Base-by-base conservation (phyloP, 2,888 invertebrate species). In the Papilio elwesi region DNA sequence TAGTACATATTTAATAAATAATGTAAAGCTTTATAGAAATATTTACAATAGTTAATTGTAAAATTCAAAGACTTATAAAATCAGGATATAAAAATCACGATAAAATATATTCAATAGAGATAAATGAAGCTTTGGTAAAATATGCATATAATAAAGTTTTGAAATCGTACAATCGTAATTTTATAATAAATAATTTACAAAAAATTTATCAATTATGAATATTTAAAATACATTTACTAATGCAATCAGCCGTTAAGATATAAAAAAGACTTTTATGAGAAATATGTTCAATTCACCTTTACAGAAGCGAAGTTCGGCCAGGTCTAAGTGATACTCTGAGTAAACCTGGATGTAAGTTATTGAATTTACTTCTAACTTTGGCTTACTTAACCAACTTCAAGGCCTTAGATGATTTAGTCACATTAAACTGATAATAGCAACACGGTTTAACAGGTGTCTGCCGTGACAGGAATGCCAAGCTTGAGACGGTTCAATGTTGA, bases 31-130 rank as follows among this genome's bases (percentile, higher is more conserved):
- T 38, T 15, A 12, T 38, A 43, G 52, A 49, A 15, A 7, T 63
- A 70, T 70, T 70, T 64, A 53, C 62, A 52, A 52, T 63, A 43
- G 15, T 16, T 67, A 15, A 36, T 53, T 36, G 51, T 52, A 43
- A 38, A 13, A 15, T 15, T 16, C 15, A 63, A 51, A 63, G 63
- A 63, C 16, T 62, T 43, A 43, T 12, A 12, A 55, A 38, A 67
- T 43, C 15, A 36, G 15, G 12, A 67, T 15, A 11, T 12, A 66
- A 66, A 15, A 52, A 49, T 15, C 38, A 53, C 36, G 53, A 36
- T 9, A 9, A n/a, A n/a, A 66, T n/a, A 8, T 12, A 16, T 64
- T 64, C 11, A 11, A 65, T 62, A n/a, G 36, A 13, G 7, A 13
- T 13, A 57, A 55, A 57, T 57, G 12, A 36, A 57, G 57, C 57